Evolutionary conservation across 2,113 vertebrate species (phyloP).

Genomic region (Notarius quadriscutis): DNA sequence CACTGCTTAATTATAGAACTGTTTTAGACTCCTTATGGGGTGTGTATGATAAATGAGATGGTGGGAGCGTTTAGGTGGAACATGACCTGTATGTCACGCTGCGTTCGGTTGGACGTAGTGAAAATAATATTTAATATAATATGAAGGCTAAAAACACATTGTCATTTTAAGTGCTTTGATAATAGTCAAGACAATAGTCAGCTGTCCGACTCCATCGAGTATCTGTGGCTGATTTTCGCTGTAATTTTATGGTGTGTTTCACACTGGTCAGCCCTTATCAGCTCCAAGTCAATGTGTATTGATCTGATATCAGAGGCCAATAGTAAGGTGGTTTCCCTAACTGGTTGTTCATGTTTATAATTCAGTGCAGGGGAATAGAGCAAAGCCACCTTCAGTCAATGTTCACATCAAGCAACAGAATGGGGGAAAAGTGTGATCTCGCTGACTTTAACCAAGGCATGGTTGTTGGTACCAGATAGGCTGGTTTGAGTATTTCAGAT

Average conservation of each 20-base stretch:
- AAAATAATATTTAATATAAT: constrained; percentile 1
- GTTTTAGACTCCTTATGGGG: background rate
- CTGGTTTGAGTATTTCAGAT: too few species aligned
- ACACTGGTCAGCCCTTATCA: background rate
- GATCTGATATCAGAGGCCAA: background rate
- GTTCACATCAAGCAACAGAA: too few species aligned
- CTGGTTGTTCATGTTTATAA: background rate
- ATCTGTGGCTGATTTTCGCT: background rate
- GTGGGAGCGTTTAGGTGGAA: background rate
- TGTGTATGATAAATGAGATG: constrained; percentile 1
- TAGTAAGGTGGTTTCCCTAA: background rate
- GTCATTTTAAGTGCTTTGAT: background rate
- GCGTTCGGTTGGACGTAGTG: background rate
- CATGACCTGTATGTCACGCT: background rate
- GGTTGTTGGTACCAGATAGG: too few species aligned
- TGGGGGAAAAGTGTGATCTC: too few species aligned
- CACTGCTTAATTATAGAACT: constrained; percentile 35
- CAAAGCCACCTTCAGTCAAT: background rate
- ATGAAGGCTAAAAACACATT: constrained; percentile 14
- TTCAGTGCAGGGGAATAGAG: background rate
- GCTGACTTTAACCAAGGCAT: too few species aligned
- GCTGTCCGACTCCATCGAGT: background rate
- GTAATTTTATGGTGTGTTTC: constrained; percentile 10
- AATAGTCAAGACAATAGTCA: background rate
- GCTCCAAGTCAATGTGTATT: background rate